Conservation (phyloP, 2,797 vertebrate genomes). For the Anguilla pacifica region DNA sequence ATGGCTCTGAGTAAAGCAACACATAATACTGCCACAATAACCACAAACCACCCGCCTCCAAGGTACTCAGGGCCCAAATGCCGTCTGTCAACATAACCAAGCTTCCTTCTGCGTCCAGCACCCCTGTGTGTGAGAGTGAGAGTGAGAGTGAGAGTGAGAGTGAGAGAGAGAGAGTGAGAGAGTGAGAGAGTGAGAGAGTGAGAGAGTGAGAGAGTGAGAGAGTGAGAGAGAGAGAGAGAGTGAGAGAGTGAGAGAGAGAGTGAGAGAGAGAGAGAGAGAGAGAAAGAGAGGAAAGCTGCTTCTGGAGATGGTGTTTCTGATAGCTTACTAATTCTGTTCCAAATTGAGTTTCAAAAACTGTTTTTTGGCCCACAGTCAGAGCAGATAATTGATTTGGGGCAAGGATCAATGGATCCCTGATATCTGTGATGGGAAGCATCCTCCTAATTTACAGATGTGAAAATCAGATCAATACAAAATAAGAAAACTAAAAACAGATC, state of each 20-base stretch:
- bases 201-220: neutral
- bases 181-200: neutral
- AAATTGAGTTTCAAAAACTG: neutral
- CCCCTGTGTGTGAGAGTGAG: neutral
- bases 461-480: neutral
- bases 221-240: neutral
- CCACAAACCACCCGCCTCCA: neutral
- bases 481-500: neutral
- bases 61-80: constrained; percentile 26
- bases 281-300: neutral
- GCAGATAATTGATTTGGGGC: neutral
- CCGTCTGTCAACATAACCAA: constrained; percentile 46
- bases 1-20: neutral
- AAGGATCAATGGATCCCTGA: neutral
- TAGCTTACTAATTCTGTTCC: neutral
- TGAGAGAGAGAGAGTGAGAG: neutral
- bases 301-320: neutral
- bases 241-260: neutral
- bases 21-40: neutral
- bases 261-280: neutral
- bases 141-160: neutral
- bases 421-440: neutral
- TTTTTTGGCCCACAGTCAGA: neutral
- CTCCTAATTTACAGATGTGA: neutral
- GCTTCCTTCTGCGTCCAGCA: neutral